Percentiles rank a stretch among this genome's conserved stretches.
Conservation (phyloP, 2,113 vertebrate species). For the Azemiops feae region DNA sequence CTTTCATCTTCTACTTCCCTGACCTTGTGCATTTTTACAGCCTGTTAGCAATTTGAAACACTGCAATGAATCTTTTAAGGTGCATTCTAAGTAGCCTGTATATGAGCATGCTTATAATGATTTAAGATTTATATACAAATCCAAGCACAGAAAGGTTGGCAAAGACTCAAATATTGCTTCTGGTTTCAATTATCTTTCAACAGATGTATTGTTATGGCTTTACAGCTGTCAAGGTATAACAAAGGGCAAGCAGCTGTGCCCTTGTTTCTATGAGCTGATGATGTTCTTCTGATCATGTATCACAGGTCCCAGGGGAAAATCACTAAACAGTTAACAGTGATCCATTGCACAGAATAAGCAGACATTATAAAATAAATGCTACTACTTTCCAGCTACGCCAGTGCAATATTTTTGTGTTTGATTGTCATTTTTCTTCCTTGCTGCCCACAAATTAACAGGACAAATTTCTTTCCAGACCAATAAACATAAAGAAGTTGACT, state of each 20-base stretch:
- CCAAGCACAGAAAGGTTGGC: conserved; percentile 37
- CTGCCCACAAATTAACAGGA: conserved; percentile 12
- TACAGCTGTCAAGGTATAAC: conserved; percentile 25
- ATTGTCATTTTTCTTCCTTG: background rate
- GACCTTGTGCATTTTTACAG: conserved; percentile 11
- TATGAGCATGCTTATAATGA: background rate
- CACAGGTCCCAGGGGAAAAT: conserved; percentile 36
- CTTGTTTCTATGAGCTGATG: conserved; percentile 44
- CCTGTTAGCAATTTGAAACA: conserved; percentile 3
- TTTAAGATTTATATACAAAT: conserved; percentile 10
- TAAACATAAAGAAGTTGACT: background rate
- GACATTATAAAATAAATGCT: background rate
- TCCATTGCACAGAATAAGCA: conserved; percentile 36
- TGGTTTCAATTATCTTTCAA: conserved; percentile 25
- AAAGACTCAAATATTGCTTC: conserved; percentile 27
- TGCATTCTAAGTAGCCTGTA: conserved; percentile 31
- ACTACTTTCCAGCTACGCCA: conserved; percentile 27
- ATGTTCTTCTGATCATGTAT: conserved; percentile 37
- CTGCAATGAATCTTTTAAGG: conserved; percentile 5
- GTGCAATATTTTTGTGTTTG: background rate
- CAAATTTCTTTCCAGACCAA: conserved; percentile 2
- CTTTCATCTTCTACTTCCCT: background rate
- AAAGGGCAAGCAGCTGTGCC: conserved; percentile 33
- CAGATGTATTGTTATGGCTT: conserved; percentile 25
- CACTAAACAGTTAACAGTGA: conserved; percentile 31